Percentiles rank a stretch among this genome's conserved stretches.
Conservation (phyloP, 2,797 vertebrate species). For the Chiloscyllium punctatum region DNA sequence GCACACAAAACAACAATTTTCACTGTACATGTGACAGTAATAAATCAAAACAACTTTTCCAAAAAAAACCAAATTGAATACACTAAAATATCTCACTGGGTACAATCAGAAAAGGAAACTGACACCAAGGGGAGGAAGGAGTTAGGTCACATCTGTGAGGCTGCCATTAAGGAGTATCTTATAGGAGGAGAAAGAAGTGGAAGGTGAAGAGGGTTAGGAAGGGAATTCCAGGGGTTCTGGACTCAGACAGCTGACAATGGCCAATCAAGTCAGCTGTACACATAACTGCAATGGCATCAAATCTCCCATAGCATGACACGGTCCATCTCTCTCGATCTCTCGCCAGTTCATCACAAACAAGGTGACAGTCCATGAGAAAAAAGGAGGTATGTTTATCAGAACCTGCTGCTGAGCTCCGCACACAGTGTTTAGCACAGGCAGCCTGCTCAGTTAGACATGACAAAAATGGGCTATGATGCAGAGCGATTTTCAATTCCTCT, state of each 20-base stretch:
- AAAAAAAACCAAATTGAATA: not conserved
- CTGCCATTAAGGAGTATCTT: not conserved
- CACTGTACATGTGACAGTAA: no score
- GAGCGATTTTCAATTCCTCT: not conserved
- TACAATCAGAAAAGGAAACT: not conserved
- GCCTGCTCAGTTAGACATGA: not conserved
- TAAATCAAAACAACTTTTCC: no score
- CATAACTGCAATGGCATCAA: not conserved
- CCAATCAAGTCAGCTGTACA: not conserved
- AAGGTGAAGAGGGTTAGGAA: not conserved
- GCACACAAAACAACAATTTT: no score
- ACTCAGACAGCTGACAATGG: not conserved
- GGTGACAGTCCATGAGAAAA: not conserved
- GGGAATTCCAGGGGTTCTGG: not conserved
- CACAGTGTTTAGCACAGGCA: not conserved
- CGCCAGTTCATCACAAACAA: not conserved
- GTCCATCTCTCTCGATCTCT: not conserved
- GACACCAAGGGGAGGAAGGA: no score
- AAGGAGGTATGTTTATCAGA: no score
- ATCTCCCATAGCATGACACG: not conserved
- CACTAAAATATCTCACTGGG: not conserved
- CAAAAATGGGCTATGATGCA: constrained; percentile 9
- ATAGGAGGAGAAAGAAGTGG: not conserved
- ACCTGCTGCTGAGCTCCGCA: not conserved
- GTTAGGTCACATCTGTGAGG: not conserved